Evolutionary conservation across 2,888 invertebrate species (phyloP).

Genomic region (Pachydiplax longipennis): DNA sequence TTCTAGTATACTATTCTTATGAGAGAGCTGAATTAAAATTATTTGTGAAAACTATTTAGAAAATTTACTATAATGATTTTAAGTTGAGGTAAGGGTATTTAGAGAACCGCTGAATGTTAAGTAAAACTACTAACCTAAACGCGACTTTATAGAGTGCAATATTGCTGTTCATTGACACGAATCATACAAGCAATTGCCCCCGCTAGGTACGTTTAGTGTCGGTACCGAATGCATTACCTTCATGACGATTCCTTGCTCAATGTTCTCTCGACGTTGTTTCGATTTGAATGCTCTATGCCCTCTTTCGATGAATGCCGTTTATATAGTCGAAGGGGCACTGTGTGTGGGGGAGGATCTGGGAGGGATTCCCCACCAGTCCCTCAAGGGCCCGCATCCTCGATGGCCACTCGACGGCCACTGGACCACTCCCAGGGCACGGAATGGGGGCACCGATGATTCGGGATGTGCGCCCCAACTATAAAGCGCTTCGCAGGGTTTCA

Average conservation of each 20-base stretch:
- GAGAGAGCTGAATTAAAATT: too few relatives aligned
- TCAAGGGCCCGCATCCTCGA: too few relatives aligned
- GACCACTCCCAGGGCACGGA: not conserved
- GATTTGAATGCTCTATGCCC: not conserved
- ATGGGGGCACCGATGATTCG: not conserved
- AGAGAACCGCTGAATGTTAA: too few relatives aligned
- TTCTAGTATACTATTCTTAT: too few relatives aligned
- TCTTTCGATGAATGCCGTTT: not conserved
- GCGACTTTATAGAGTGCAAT: too few relatives aligned
- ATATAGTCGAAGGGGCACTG: not conserved
- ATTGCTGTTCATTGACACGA: too few relatives aligned
- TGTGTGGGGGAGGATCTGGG: not conserved
- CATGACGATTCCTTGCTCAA: not conserved
- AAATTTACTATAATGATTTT: too few relatives aligned
- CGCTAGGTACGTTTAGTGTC: too few relatives aligned
- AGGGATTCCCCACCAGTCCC: not conserved
- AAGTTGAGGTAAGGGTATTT: too few relatives aligned
- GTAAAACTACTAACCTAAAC: too few relatives aligned
- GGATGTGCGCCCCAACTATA: not conserved
- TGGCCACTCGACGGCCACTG: not conserved
- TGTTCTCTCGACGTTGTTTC: not conserved
- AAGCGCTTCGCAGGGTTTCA: not conserved
- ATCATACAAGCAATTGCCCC: too few relatives aligned
- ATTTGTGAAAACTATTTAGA: too few relatives aligned
- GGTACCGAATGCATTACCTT: not conserved